Percentiles rank a stretch among this genome's conserved stretches.
Evolutionary conservation across 2,113 vertebrate genomes (phyloP).

Genomic region (Cathartes aura): DNA sequence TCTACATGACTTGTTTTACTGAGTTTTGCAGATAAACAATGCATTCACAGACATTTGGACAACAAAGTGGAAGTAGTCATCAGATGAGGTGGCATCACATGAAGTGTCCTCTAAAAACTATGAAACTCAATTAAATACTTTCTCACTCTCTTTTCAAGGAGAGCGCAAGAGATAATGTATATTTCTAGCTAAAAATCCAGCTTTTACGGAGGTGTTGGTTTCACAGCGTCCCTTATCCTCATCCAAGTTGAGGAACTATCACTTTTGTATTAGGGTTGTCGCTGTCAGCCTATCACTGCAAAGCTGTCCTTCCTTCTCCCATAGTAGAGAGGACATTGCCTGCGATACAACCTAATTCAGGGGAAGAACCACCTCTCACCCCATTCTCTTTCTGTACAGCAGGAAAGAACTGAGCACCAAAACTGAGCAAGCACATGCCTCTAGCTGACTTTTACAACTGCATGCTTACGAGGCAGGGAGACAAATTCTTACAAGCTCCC

Average conservation of each 20-base stretch:
- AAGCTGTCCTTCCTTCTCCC: neutral
- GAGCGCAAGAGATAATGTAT: fast-evolving
- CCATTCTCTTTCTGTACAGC: neutral
- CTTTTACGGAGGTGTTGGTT: neutral
- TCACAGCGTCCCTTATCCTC: neutral
- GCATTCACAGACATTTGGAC: neutral
- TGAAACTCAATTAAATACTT: neutral
- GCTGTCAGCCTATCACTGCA: neutral
- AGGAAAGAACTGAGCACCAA: neutral
- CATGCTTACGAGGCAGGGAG: neutral
- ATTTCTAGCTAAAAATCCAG: neutral
- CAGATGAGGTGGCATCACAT: neutral
- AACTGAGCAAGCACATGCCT: neutral
- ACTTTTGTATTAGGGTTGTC: neutral
- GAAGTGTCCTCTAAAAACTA: neutral
- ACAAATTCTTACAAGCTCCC: neutral
- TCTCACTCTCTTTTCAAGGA: neutral
- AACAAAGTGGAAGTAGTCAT: neutral
- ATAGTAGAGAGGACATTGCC: fast-evolving
- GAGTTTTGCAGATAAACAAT: neutral
- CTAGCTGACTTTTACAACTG: neutral
- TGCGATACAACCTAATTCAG: neutral
- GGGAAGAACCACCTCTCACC: neutral
- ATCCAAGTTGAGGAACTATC: neutral
- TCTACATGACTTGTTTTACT: neutral